Evolutionary conservation across 2,888 invertebrate species (phyloP), one percentile per base, ranked within the genome.

Genomic region (Uropetala carovei): DNA sequence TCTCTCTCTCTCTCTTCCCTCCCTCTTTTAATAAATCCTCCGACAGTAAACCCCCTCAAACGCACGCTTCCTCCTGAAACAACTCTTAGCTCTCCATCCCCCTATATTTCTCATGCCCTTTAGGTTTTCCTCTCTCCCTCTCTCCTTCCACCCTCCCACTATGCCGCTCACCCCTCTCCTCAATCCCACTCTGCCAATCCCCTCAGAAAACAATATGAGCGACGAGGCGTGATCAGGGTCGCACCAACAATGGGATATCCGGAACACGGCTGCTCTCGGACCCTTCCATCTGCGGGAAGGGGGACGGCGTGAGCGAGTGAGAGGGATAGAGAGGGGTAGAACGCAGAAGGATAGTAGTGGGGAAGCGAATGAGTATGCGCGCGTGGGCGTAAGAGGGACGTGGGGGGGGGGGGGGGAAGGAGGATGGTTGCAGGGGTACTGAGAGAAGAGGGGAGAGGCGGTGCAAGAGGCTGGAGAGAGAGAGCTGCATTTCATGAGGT

Each of bases 171-270:
- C n/a, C 75, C n/a, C 75, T 22, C 75, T 22, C 75, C n/a, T 27
- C n/a, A n/a, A n/a, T n/a, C 75, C 75, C 75, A 83, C 83, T 58
- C 85, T 85, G 85, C 57, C 85, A 85, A 85, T 85, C 85, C 58
- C 85, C 57, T 85, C 85, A 56, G 85, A 85, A 85, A 85, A 85
- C 85, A 85, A 85, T 85, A 85, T 22, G 85, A 85, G 85, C 85
- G 85, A 13, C 85, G 85, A 85, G 85, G 85, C 85, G 85, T 85
- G 85, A 85, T 85, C 85, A 85, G 85, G 85, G 85, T 85, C 85
- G 58, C 58, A 22, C 85, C 85, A 85, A 85, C 85, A 85, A 85
- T 85, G 85, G 85, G 85, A 85, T 85, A 85, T 85, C 85, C 85
- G 85, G 85, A 85, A 58, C 85, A 85, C 85, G 58, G 85, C 85